Base-by-base conservation (phyloP, 92 coral and sea anemone species). In the Montipora capitata region DNA sequence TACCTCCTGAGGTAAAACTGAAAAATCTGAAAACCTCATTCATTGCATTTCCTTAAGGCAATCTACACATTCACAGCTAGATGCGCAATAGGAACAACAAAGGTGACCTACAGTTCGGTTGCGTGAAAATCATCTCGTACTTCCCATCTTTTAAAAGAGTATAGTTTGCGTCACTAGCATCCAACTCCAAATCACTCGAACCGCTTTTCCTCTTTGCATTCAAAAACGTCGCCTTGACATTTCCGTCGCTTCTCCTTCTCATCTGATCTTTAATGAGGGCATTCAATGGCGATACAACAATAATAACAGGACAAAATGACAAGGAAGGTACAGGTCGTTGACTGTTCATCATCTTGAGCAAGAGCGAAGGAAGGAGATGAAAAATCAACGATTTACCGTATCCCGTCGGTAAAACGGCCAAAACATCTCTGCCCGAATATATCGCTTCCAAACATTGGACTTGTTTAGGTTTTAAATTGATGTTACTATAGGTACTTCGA, bases 231-330 rank as follows among this genome's bases (percentile, higher is more conserved):
- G 84, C 92, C 0, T 73, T 87, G 69, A 83, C 65, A 27, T 42
- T 82, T 51, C 89, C 83, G 43, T 75, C 52, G 10, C 35, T 75
- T 14, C 20, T 54, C 8, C 74, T 45, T 64, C 61, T 74, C 43
- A 89, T 78, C 76, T 84, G 90, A 63, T 89, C 77, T 38, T 72
- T 71, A 7, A 89, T 77, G 6, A 83, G 57, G 51, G 89, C 69
- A 15, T 69, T 83, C 18, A 83, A 65, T 3, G 90, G 89, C 11
- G 82, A 84, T 39, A 89, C 89, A 35, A 84, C 90, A 11, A n/a
- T n/a, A n/a, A n/a, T n/a, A n/a, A n/a, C n/a, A n/a, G n/a, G n/a
- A n/a, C n/a, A n/a, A n/a, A n/a, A n/a, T n/a, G n/a, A n/a, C n/a
- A n/a, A n/a, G n/a, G n/a, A n/a, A n/a, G n/a, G n/a, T n/a, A n/a